Base-by-base conservation (phyloP, 2,113 vertebrate genomes). In the Cercocebus atys region DNA sequence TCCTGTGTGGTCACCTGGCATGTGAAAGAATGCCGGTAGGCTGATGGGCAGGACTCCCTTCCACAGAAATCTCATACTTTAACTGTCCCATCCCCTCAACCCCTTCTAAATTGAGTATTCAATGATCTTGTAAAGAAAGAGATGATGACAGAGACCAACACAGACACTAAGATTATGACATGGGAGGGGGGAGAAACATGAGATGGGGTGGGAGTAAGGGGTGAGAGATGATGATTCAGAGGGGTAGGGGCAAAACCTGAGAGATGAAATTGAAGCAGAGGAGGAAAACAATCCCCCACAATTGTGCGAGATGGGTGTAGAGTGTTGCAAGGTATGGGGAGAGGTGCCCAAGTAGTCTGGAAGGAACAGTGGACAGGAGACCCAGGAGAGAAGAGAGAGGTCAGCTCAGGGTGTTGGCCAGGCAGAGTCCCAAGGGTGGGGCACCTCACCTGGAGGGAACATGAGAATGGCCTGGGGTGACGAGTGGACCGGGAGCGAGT, bases 401-500 rank as follows among this genome's bases (percentile, higher is more conserved):
- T 23, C 59, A 66, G 64, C 57, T 57, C 8, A 90, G 81, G 27
- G 61, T 64, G 35, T 0, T 70, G 64, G 17, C 0, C 12, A 79
- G 84, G 76, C 25, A 5, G 55, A 45, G 52, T 43, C 43, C 47
- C 76, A 32, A 25, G 6, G 47, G 27, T 16, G 18, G 27, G 59
- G 27, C 20, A 12, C 82, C 96, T 96, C 98, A 99, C 99, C 99
- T 99, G 99, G 99, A 98, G 99, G 99, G 98, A 99, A 99, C 99
- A 99, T 99, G 97, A 99, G 99, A 99, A 99, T 99, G 98, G 99
- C 99, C 98, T 99, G 99, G 57, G 99, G 99, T 70, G 99, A 99
- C 0, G 99, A 99, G 98, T 99, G 99, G 96, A 99, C 99, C n/a
- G 99, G 99, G 83, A 99, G 99, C 0, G 99, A 99, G 98, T 99